phyloP scores from a whole-genome alignment of 2,797 vertebrate genomes.

The Myotis pilosus region DNA sequence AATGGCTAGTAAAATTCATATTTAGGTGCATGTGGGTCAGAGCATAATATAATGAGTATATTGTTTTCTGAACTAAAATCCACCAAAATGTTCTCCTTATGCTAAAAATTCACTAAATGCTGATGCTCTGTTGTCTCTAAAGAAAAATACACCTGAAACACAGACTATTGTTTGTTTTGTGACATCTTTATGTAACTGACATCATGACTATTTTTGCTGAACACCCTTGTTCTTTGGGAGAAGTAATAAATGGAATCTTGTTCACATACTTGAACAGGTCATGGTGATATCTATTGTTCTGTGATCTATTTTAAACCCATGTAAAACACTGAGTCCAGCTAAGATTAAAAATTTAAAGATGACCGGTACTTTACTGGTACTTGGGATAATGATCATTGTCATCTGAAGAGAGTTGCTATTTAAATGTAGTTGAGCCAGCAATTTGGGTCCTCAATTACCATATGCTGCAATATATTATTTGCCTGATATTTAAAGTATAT shows the following conservation, averaged over 20 bases:
- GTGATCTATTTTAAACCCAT: constrained; percentile 46
- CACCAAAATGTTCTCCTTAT: background rate
- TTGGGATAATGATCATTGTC: constrained; percentile 6
- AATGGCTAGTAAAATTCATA: background rate
- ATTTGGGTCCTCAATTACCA: constrained; percentile 27
- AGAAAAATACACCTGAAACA: constrained; percentile 6
- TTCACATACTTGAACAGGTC: background rate
- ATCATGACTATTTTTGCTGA: background rate
- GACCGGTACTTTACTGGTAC: background rate
- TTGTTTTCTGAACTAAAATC: constrained; percentile 11
- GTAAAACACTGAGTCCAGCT: constrained; percentile 29
- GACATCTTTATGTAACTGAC: constrained; percentile 4
- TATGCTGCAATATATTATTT: constrained; percentile 20
- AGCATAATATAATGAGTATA: background rate
- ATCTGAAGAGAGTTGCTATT: background rate
- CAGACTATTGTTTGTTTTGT: background rate
- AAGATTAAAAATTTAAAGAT: constrained; percentile 33
- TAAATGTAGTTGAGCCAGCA: constrained; percentile 13
- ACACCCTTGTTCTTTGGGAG: background rate
- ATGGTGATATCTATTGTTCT: background rate
- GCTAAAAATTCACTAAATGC: background rate
- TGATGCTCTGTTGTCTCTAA: background rate
- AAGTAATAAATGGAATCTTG: constrained; percentile 2
- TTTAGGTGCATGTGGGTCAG: background rate
- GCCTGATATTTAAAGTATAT: constrained; percentile 52